phyloP scores from a whole-genome alignment of 2,797 vertebrate genomes.

The Dendrocincla tyrannina region DNA sequence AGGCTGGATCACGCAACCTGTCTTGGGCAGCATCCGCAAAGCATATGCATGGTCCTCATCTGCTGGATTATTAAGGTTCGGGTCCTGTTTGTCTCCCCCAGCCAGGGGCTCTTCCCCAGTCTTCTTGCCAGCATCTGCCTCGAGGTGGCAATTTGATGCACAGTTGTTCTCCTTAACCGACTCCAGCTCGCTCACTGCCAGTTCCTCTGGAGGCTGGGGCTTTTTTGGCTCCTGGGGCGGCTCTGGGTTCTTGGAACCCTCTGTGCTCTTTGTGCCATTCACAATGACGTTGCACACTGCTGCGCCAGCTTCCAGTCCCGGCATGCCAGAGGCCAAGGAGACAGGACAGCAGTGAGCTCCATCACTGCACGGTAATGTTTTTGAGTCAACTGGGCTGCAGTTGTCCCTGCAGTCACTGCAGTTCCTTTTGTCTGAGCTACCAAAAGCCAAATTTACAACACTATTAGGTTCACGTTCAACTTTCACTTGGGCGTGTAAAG shows the following conservation, averaged over 20 bases:
- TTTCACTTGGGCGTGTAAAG: slow-evolving; percentile 87
- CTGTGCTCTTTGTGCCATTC: slow-evolving; percentile 85
- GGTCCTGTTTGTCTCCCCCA: slow-evolving; percentile 87
- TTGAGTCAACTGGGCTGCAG: slow-evolving; percentile 79
- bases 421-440: slow-evolving; percentile 80
- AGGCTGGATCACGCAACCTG: slow-evolving; percentile 97
- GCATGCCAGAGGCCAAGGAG: slow-evolving; percentile 67
- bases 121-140: slow-evolving; percentile 87
- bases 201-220: slow-evolving; percentile 72
- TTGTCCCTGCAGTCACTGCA: slow-evolving; percentile 81
- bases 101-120: slow-evolving; percentile 82
- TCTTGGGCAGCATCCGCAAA: slow-evolving; percentile 91
- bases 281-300: slow-evolving; percentile 95
- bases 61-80: slow-evolving; percentile 87
- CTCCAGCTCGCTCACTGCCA: slow-evolving; percentile 88
- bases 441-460: slow-evolving; percentile 77
- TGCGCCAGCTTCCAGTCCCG: slow-evolving; percentile 79
- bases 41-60: slow-evolving; percentile 96
- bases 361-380: slow-evolving; percentile 75
- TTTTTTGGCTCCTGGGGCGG: slow-evolving; percentile 77
- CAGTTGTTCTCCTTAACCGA: slow-evolving; percentile 98
- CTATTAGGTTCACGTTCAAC: slow-evolving; percentile 87
- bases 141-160: slow-evolving; percentile 80
- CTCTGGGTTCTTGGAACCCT: slow-evolving; percentile 78
- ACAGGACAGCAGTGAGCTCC: slow-evolving; percentile 77